These are phyloP conservation scores for Gryllus longicercus DNA, from an alignment of 2,888 invertebrate genomes.

Conservation along the genomic window DNA sequence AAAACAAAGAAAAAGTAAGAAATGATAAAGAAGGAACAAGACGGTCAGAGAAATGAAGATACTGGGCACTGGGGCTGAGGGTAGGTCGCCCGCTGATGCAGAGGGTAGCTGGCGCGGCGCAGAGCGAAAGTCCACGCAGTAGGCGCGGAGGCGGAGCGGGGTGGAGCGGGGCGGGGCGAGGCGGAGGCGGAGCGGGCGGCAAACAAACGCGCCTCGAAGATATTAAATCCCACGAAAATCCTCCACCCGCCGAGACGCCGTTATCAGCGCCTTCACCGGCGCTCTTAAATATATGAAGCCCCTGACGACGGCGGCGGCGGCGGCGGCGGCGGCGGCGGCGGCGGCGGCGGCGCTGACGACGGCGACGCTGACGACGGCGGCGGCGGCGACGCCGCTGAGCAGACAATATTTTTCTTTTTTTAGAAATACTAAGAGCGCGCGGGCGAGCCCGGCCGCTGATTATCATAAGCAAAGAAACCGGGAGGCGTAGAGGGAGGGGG, in stretches of 20 bases:
- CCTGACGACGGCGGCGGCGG: neutral
- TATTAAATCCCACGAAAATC: slow-evolving; percentile 5
- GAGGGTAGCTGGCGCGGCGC: no score
- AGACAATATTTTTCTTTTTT: slow-evolving; percentile 3
- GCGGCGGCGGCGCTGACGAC: neutral
- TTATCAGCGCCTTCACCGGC: slow-evolving; percentile 4
- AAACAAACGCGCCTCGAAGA: neutral
- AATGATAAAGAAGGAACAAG: no score
- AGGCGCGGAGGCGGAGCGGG: no score
- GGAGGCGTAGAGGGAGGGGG: neutral
- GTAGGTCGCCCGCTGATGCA: no score
- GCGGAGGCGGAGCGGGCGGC: neutral
- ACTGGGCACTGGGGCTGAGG: no score
- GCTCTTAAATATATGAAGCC: slow-evolving; percentile 17
- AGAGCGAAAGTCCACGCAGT: no score
- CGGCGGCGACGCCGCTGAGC: neutral
- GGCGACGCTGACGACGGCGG: neutral
- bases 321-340: neutral
- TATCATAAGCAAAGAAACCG: slow-evolving; percentile 17
- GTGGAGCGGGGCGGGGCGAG: neutral
- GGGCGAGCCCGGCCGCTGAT: neutral
- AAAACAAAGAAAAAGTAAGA: no score
- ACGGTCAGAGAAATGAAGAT: no score
- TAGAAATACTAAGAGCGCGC: neutral
- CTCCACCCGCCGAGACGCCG: neutral